A percentile compares a stretch with the other conserved stretches of the same genome.
phyloP scores from a whole-genome alignment of 2,888 invertebrate genomes.

The Rhimphoctona megacephalus region DNA sequence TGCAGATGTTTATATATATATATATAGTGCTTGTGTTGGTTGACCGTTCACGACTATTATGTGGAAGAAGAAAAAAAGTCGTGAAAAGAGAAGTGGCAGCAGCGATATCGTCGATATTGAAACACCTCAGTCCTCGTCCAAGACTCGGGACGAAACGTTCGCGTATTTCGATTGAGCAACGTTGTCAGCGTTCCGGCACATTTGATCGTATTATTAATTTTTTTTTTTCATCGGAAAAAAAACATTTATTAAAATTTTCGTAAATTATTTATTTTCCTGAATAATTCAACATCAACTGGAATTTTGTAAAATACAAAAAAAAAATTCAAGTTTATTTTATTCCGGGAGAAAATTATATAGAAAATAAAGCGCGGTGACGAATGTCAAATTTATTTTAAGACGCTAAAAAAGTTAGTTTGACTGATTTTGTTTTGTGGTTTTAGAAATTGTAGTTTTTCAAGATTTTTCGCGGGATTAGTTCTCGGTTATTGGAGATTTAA shows the following conservation, averaged over 20 bases:
- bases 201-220: neutral
- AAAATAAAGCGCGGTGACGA: neutral
- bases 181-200: neutral
- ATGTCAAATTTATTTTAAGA: neutral
- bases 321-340: no score
- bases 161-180: neutral
- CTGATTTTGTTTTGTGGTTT: neutral
- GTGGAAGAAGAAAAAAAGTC: constrained; percentile 5
- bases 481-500: neutral
- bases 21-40: constrained; percentile 15
- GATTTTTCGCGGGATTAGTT: neutral
- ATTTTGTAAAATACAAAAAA: neutral
- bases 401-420: neutral
- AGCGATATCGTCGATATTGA: constrained; percentile 45
- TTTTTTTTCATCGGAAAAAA: neutral
- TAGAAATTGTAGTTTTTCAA: neutral
- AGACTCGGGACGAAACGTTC: constrained; percentile 61
- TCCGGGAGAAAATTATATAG: neutral
- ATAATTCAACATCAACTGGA: neutral
- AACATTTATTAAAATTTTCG: neutral
- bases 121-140: constrained; percentile 63
- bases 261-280: neutral
- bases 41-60: constrained; percentile 41
- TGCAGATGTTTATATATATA: neutral
- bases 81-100: constrained; percentile 28